These are phyloP conservation scores for Sebastes diploproa DNA, from an alignment of 2,797 vertebrate species.

Conservation along the genomic window DNA sequence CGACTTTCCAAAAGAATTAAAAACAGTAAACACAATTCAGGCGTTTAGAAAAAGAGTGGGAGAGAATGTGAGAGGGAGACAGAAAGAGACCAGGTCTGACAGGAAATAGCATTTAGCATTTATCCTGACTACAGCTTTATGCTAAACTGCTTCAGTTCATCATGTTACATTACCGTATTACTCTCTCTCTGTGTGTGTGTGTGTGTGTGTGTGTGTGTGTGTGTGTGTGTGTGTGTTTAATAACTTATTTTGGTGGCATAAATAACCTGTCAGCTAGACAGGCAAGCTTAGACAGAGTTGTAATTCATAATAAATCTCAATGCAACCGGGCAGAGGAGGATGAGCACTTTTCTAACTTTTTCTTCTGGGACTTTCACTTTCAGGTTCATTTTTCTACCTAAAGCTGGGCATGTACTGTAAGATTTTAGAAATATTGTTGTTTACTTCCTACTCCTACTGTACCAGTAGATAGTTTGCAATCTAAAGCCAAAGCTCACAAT, in stretches of 20 bases:
- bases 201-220: not conserved
- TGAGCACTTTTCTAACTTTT: slow-evolving; percentile 26
- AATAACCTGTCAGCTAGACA: slow-evolving; percentile 44
- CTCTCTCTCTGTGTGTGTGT: not conserved
- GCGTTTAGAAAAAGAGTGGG: not conserved
- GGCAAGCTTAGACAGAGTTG: slow-evolving; percentile 9
- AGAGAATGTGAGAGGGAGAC: not conserved
- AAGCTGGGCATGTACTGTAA: too few relatives aligned
- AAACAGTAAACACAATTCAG: not conserved
- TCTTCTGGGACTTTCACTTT: slow-evolving; percentile 3
- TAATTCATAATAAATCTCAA: slow-evolving; percentile 36
- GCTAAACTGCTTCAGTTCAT: slow-evolving; percentile 48
- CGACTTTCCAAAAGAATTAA: not conserved
- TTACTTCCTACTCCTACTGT: too few relatives aligned
- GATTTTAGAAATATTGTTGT: too few relatives aligned
- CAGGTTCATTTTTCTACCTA: not conserved
- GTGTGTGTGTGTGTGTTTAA: slow-evolving; percentile 2
- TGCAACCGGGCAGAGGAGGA: not conserved
- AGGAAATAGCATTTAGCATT: slow-evolving; percentile 56
- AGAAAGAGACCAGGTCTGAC: slow-evolving; percentile 25
- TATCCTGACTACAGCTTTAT: slow-evolving; percentile 58
- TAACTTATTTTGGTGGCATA: slow-evolving; percentile 36
- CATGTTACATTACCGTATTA: slow-evolving; percentile 21
- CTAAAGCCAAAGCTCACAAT: too few relatives aligned
- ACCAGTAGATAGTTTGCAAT: too few relatives aligned